Evolutionary conservation across 2,888 invertebrate genomes (phyloP).

Genomic region (Dimorphilus gyrociliatus): DNA sequence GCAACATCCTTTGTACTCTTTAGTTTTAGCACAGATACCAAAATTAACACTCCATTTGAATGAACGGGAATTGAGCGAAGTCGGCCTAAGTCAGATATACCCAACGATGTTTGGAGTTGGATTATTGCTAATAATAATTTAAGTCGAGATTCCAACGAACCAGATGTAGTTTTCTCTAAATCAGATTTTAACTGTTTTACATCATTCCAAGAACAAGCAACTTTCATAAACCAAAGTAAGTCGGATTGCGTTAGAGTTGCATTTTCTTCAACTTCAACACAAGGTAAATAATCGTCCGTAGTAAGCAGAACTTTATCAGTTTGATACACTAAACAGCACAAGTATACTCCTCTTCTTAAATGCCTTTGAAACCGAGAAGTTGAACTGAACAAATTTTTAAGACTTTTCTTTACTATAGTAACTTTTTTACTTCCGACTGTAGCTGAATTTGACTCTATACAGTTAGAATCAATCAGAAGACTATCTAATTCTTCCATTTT

Average conservation of each 20-base stretch:
- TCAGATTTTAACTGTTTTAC: constrained; percentile 75
- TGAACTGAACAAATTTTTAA: constrained; percentile 83
- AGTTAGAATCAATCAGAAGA: constrained; percentile 52
- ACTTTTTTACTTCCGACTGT: constrained; percentile 41
- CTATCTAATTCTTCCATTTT: constrained; percentile 56
- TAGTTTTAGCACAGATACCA: constrained; percentile 60
- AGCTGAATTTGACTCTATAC: constrained; percentile 47
- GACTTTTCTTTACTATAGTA: constrained; percentile 46
- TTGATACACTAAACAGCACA: constrained; percentile 80
- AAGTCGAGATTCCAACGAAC: constrained; percentile 68
- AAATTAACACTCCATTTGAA: constrained; percentile 68
- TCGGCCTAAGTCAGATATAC: constrained; percentile 83
- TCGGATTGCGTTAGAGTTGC: too few species aligned
- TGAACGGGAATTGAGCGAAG: constrained; percentile 82
- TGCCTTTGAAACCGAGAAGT: constrained; percentile 92
- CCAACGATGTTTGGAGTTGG: constrained; percentile 77
- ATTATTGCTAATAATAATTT: constrained; percentile 79
- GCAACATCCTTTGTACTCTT: constrained; percentile 61
- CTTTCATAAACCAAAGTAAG: constrained; percentile 95
- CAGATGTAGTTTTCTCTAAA: constrained; percentile 82
- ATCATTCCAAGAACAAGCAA: constrained; percentile 92
- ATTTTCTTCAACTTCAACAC: constrained; percentile 89
- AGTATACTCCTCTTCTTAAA: constrained; percentile 72
- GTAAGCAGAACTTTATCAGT: constrained; percentile 90
- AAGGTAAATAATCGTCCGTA: constrained; percentile 87